These are phyloP conservation scores for Cheilosia scutellata DNA, from an alignment of 2,888 invertebrate species.

Conservation along the genomic window DNA sequence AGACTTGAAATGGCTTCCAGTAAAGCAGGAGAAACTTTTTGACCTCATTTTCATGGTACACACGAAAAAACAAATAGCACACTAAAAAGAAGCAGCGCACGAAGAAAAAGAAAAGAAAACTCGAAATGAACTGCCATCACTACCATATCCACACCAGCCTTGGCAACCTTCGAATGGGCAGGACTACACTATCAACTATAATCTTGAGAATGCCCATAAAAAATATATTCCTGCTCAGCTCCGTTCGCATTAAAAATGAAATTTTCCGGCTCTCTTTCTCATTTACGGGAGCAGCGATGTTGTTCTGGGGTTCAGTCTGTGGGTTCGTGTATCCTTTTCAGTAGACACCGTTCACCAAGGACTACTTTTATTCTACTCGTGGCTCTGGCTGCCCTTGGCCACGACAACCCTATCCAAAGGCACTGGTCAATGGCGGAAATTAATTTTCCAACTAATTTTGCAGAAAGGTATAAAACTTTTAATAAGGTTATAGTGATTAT, in stretches of 20 bases:
- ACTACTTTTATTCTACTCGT: background rate
- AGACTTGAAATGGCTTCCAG: constrained; percentile 69
- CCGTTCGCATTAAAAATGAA: constrained; percentile 59
- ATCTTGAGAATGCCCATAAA: constrained; percentile 63
- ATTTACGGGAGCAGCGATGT: constrained; percentile 9
- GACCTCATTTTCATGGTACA: constrained; percentile 65
- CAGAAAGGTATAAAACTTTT: constrained; percentile 73
- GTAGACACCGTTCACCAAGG: background rate
- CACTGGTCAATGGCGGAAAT: constrained; percentile 70
- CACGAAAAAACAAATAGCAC: constrained; percentile 47
- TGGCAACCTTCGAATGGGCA: constrained; percentile 19
- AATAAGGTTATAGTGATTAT: constrained; percentile 73
- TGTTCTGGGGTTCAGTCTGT: background rate
- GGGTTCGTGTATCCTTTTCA: constrained; percentile 6
- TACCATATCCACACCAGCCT: constrained; percentile 8
- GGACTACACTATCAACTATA: constrained; percentile 58
- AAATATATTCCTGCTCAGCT: constrained; percentile 57
- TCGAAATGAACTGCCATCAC: constrained; percentile 29
- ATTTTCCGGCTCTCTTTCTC: constrained; percentile 34
- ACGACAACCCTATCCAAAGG: constrained; percentile 11
- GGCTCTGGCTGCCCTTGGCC: background rate
- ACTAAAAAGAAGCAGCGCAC: constrained; percentile 10
- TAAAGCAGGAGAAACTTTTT: constrained; percentile 61
- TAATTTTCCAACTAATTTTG: constrained; percentile 75
- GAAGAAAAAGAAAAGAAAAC: constrained; percentile 24